Percentiles rank a stretch among this genome's conserved stretches.
phyloP scores from a whole-genome alignment of 2,113 vertebrate species.

The Callorhinus ursinus region DNA sequence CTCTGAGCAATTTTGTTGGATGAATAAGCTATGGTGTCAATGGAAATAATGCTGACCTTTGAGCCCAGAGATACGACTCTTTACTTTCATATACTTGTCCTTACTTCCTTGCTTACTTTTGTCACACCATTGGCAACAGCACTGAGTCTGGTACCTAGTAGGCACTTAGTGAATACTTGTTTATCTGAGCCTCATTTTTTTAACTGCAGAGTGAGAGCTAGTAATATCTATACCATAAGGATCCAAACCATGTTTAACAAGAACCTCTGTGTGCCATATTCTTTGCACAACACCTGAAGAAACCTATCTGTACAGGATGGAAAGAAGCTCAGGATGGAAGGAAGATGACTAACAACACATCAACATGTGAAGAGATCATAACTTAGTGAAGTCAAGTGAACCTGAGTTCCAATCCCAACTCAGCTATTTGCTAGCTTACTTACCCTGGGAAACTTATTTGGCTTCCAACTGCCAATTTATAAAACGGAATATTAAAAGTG shows the following conservation, averaged over 20 bases:
- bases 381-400: neutral
- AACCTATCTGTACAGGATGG: neutral
- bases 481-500: slow-evolving; percentile 60
- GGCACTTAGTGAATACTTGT: neutral
- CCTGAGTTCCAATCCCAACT: slow-evolving; percentile 8
- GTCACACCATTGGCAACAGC: neutral
- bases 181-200: neutral
- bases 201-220: slow-evolving; percentile 6
- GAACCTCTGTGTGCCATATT: neutral
- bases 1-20: neutral
- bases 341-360: neutral
- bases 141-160: neutral
- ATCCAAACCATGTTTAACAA: neutral
- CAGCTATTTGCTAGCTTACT: neutral
- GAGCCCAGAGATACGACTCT: neutral
- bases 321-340: neutral
- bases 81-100: neutral
- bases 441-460: slow-evolving; percentile 27
- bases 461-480: slow-evolving; percentile 19
- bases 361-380: neutral
- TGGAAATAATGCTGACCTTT: neutral
- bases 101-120: neutral
- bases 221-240: neutral
- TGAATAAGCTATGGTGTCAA: neutral
- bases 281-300: neutral